Base-by-base conservation (phyloP, 2,888 invertebrate species). In the Anagyrus pseudococci region DNA sequence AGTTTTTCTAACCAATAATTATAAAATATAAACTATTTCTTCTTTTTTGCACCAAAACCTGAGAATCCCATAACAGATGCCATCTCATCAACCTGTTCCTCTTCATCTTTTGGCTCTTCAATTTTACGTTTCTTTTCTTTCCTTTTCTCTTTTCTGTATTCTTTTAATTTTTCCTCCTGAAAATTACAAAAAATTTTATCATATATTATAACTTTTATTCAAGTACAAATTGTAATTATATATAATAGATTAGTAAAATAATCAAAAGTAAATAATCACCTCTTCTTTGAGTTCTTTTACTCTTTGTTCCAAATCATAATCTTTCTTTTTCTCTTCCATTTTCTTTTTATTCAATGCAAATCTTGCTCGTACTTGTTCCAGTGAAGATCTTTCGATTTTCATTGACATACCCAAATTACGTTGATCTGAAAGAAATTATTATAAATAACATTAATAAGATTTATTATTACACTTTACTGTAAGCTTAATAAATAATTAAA, bases 401-500 rank as follows among this genome's bases (percentile, higher is more conserved):
- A 98, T 98, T 8, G 97, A 97, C 98, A 98, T 98, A 40, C 98
- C 98, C 81, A 99, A 85, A 85, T 98, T 98, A 64, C 97, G 86
- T 82, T 98, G 98, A 88, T 98, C 88, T 88, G 73, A 47, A 77
- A 49, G 13, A 71, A 73, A 62, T 43, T 52, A 23, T 22, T 44
- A 22, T 52, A 23, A 17, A 23, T 37, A 22, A 52, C 1, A 1
- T 52, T 26, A 29, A 13, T 15, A 23, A n/a, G 46, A n/a, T 2
- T 46, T 44, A 54, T 46, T n/a, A 23, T 26, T 7, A 55, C 15
- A 55, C 20, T 1, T 17, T 25, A 22, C 19, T 1, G 19, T 41
- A 33, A 10, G 6, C 13, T 29, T 29, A 20, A 22, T 22, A 47
- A 40, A 20, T 40, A 66, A 50, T 63, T 1, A 19, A 49, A 54